Evolutionary conservation across 2,113 vertebrate species (phyloP).

Genomic region (Tautogolabrus adspersus): DNA sequence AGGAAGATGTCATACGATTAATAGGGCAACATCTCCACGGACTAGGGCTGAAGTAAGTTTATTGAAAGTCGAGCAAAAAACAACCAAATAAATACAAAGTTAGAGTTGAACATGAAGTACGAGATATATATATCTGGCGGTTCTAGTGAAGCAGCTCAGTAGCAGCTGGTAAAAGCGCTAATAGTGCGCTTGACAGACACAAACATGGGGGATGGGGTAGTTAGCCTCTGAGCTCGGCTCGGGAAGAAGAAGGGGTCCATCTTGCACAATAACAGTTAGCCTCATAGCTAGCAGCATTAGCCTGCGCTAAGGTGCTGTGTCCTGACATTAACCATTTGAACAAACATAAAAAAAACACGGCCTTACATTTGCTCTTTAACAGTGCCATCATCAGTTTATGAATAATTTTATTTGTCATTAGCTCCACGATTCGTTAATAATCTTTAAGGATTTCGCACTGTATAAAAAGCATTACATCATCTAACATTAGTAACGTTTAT

Average conservation of each 20-base stretch:
- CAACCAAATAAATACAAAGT: conserved; percentile 1
- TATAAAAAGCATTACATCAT: conserved; percentile 73
- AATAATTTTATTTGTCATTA: neutral
- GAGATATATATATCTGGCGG: neutral
- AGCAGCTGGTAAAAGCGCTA: conserved; percentile 55
- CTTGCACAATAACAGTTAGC: conserved; percentile 84
- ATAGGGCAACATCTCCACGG: conserved; percentile 98
- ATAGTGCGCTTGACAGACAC: conserved; percentile 76
- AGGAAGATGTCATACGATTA: conserved; percentile 98
- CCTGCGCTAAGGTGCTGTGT: conserved; percentile 56
- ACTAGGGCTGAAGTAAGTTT: conserved; percentile 97
- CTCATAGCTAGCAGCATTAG: conserved; percentile 58
- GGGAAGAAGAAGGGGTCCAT: conserved; percentile 83
- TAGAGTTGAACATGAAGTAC: neutral
- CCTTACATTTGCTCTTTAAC: neutral
- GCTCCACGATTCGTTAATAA: conserved; percentile 10
- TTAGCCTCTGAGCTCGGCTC: conserved; percentile 75
- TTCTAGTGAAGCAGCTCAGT: conserved; percentile 31
- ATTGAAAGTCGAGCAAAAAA: conserved; percentile 50
- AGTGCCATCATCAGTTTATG: neutral
- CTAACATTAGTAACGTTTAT: conserved; percentile 29
- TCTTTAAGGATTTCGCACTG: conserved; percentile 45
- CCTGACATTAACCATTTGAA: conserved; percentile 20
- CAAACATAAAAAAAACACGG: conserved; percentile 2
- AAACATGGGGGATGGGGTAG: conserved; percentile 83